phyloP scores from a whole-genome alignment of 2,888 invertebrate genomes.

The Hypomecis punctinalis region DNA sequence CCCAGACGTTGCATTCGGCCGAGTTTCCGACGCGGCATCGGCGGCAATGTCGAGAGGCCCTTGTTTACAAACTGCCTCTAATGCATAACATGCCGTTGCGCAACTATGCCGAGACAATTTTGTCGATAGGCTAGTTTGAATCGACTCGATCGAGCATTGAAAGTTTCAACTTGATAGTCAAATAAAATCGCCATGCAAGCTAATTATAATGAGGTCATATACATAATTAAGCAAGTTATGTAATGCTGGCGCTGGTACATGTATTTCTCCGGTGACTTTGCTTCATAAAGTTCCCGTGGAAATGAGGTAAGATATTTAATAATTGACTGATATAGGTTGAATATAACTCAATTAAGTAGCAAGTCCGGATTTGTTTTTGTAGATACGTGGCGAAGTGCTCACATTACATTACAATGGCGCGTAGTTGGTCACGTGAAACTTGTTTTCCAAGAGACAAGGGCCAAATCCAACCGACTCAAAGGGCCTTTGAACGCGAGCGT shows the following conservation, averaged over 20 bases:
- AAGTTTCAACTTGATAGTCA: background rate
- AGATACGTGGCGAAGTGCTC: background rate
- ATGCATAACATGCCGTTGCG: constrained; percentile 47
- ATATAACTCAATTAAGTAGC: no score
- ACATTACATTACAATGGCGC: constrained; percentile 27
- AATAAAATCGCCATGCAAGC: background rate
- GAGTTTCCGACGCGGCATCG: constrained; percentile 52
- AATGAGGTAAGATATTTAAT: no score
- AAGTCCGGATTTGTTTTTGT: background rate
- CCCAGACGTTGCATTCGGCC: constrained; percentile 64
- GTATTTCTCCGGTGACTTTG: background rate
- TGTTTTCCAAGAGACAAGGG: constrained; percentile 62
- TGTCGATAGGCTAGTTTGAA: constrained; percentile 42
- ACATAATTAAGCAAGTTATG: background rate
- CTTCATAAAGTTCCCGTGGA: no score
- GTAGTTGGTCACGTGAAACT: constrained; percentile 56
- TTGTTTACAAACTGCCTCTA: constrained; percentile 51
- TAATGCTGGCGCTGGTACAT: background rate
- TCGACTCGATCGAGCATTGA: constrained; percentile 20
- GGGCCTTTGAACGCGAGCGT: constrained; percentile 43
- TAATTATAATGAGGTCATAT: constrained; percentile 5
- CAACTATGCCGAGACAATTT: constrained; percentile 40
- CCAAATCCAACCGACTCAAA: constrained; percentile 47
- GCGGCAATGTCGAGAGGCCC: constrained; percentile 50
- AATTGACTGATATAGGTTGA: no score